Conservation (phyloP, 2,888 invertebrate species). For the Apamea epomidion region DNA sequence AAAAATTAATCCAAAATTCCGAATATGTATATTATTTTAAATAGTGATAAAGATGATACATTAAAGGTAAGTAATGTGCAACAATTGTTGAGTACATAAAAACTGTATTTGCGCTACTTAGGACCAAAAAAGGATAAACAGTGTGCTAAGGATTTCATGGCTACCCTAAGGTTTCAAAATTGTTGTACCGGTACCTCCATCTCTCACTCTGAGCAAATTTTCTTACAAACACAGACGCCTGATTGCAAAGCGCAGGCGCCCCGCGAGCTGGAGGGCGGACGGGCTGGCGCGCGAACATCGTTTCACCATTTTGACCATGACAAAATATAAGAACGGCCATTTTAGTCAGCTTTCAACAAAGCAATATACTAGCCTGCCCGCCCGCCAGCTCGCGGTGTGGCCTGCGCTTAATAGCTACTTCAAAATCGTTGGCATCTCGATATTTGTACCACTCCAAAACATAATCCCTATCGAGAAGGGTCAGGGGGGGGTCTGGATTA, state of each 20-base stretch:
- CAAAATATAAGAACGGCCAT: neutral
- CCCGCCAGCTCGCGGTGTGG: neutral
- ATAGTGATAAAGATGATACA: neutral
- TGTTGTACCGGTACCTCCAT: neutral
- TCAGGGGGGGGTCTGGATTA: conserved; percentile 76
- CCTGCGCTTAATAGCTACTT: neutral
- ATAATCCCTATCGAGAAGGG: conserved; percentile 73
- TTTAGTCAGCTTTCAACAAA: neutral
- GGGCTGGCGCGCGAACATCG: too few species aligned
- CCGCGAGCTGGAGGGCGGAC: too few species aligned
- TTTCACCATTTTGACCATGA: neutral
- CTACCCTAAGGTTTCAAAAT: neutral
- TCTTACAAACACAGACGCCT: neutral
- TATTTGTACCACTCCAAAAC: conserved; percentile 54
- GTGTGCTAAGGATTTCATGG: neutral
- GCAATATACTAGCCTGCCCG: neutral
- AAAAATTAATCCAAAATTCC: neutral
- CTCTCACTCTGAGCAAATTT: neutral
- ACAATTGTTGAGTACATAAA: neutral
- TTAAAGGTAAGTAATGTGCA: neutral
- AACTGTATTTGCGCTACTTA: neutral
- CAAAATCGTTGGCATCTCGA: neutral
- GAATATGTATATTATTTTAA: neutral
- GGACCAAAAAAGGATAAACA: neutral
- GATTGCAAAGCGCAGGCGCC: neutral